Evolutionary conservation across 2,888 invertebrate genomes (phyloP).

Genomic region (Temnothorax ravouxi): DNA sequence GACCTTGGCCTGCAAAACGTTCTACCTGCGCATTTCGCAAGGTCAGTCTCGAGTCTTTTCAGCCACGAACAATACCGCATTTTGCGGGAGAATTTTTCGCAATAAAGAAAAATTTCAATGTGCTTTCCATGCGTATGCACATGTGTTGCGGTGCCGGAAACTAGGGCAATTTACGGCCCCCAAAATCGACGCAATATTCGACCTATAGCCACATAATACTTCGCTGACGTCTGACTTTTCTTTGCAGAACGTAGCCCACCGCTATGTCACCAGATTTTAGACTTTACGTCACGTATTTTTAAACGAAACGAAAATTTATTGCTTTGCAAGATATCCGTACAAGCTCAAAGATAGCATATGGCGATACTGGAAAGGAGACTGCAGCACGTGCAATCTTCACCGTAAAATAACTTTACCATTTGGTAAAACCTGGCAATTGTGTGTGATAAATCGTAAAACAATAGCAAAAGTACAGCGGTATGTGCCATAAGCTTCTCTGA

Average conservation of each 20-base stretch:
- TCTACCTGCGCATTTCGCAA: conserved; percentile 42
- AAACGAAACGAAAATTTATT: conserved; percentile 75
- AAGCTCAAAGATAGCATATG: conserved; percentile 6
- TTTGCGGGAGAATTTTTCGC: conserved; percentile 47
- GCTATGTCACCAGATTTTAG: conserved; percentile 26
- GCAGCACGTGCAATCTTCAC: conserved; percentile 12
- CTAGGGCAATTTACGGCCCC: conserved; percentile 84
- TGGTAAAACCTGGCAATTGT: conserved; percentile 6
- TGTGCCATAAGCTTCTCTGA: background rate
- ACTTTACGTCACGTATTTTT: conserved; percentile 83
- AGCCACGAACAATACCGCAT: background rate
- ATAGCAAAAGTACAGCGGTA: background rate
- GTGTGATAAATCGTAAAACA: conserved; percentile 3
- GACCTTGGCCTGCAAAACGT: conserved; percentile 4
- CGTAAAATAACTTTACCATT: conserved; percentile 24
- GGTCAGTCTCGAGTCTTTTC: conserved; percentile 17
- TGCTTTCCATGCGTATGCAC: conserved; percentile 57
- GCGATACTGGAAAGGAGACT: background rate
- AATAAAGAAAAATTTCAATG: conserved; percentile 77
- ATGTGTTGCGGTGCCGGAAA: conserved; percentile 76
- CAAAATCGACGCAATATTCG: conserved; percentile 79
- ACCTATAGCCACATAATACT: conserved; percentile 67
- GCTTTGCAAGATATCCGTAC: conserved; percentile 41
- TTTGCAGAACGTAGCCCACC: conserved; percentile 21
- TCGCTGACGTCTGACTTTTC: conserved; percentile 71